Evolutionary conservation across 2,888 invertebrate species (phyloP), one percentile per base, ranked within the genome.

Genomic region (Oligia fasciuncula): DNA sequence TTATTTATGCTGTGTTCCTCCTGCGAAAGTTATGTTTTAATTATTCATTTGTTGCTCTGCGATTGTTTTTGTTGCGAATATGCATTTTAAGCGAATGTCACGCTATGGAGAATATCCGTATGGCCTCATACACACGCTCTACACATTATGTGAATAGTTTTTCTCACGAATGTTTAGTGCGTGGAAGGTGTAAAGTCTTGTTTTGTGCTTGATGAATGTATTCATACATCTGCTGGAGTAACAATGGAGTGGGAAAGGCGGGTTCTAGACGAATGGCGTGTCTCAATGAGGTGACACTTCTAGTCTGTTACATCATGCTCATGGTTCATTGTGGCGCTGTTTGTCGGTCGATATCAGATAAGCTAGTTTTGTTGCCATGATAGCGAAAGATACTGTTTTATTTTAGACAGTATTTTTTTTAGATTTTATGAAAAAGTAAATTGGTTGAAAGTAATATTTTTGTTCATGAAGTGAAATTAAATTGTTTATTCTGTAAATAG

Each of bases 1-100:
- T 78, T 80, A 77, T 77, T 84, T 85, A 85, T 89, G 87, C 84
- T 78, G 81, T 80, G 65, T 71, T 77, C 84, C 77, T 85, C 35
- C 79, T 90, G 94, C 94, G 92, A 93, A 92, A 93, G 92, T 92
- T 80, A 71, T 87, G 87, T 91, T 90, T 89, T 87, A 87, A 87
- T 90, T 90, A 89, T 92, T 91, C 75, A 88, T 91, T 85, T 86
- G 88, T 88, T 91, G 94, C 95, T 91, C 83, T 90, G 95, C 95
- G 93, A 94, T 91, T 94, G 92, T 90, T 81, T 85, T 86, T 88
- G 84, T 90, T 89, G 87, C 90, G 87, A 91, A 90, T 88, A 81
- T 87, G 83, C 81, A 82, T 80, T 80, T 88, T 87, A 86, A 88
- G 93, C 92, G 91, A 91, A 85, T 85, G 80, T 80, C 78, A 73